A percentile compares a stretch with the other conserved stretches of the same genome.
Evolutionary conservation across 2,888 invertebrate species (phyloP).

Genomic region (Aromia moschata): DNA sequence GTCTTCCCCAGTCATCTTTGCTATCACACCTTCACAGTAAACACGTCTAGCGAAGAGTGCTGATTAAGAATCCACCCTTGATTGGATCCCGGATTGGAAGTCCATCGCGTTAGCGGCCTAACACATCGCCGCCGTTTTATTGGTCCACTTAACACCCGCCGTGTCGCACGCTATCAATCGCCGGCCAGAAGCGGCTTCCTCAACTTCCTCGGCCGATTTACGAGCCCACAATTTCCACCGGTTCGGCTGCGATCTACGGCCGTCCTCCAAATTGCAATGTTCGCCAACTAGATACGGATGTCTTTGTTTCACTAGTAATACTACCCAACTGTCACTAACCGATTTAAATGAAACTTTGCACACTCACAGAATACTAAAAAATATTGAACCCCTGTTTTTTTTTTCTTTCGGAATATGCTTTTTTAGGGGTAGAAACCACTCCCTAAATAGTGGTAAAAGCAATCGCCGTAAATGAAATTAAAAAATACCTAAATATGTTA

Average conservation of each 20-base stretch:
- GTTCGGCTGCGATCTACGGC: conserved; percentile 15
- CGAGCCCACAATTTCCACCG: conserved; percentile 24
- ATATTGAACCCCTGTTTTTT: too few relatives aligned
- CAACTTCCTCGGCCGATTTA: conserved; percentile 40
- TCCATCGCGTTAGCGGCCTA: conserved; percentile 41
- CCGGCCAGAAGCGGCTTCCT: conserved; percentile 40
- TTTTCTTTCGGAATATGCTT: too few relatives aligned
- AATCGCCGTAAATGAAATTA: too few relatives aligned
- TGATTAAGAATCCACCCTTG: conserved; percentile 37
- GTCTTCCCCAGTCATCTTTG: too few relatives aligned
- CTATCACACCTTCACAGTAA: too few relatives aligned
- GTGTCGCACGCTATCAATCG: conserved; percentile 48
- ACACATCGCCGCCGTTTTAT: conserved; percentile 37
- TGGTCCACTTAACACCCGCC: conserved; percentile 45
- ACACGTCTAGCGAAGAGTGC: conserved; percentile 35
- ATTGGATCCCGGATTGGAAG: conserved; percentile 36
- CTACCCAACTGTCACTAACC: too few relatives aligned
- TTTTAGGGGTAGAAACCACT: too few relatives aligned
- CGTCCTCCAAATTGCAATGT: conserved; percentile 6
- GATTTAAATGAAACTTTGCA: too few relatives aligned
- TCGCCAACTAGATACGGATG: background rate
- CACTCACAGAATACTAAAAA: too few relatives aligned
- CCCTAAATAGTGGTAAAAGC: too few relatives aligned
- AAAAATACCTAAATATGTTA: too few relatives aligned
- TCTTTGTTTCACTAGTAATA: too few relatives aligned